A percentile compares a stretch with the other conserved stretches of the same genome.
Evolutionary conservation across 2,797 vertebrate species (phyloP).

Genomic region (Centroberyx gerrardi): DNA sequence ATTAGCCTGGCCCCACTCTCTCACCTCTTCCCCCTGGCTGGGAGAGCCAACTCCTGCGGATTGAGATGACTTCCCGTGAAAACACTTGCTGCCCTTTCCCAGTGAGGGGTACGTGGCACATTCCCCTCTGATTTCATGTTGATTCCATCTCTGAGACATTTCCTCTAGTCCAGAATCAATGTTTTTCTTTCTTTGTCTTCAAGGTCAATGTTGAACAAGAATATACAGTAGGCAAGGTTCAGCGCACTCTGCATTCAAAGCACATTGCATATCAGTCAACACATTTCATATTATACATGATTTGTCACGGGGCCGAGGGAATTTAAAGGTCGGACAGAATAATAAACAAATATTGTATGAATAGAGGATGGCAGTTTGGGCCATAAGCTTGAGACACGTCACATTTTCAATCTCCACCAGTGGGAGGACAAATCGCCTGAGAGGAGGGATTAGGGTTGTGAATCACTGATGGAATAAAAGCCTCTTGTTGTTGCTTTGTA

Average conservation of each 20-base stretch:
- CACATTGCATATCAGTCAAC: conserved; percentile 70
- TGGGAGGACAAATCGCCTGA: conserved; percentile 83
- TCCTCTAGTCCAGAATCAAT: conserved; percentile 26
- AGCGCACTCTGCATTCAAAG: conserved; percentile 57
- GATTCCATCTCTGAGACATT: conserved; percentile 24
- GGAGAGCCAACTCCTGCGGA: conserved; percentile 54
- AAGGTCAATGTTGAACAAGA: conserved; percentile 62
- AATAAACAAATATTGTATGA: conserved; percentile 78
- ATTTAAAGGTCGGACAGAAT: conserved; percentile 77
- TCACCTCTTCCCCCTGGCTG: conserved; percentile 50
- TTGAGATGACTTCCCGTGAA: conserved; percentile 21
- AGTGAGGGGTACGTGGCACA: conserved; percentile 10
- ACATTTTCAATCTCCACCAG: conserved; percentile 82
- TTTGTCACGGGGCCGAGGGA: conserved; percentile 72
- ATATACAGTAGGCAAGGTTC: conserved; percentile 47
- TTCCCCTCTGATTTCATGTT: conserved; percentile 13
- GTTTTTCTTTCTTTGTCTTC: conserved; percentile 53
- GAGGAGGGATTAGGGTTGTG: conserved; percentile 82
- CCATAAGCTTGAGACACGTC: conserved; percentile 76
- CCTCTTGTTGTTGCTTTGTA: conserved; percentile 83
- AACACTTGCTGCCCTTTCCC: conserved; percentile 15
- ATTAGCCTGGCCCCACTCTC: conserved; percentile 41
- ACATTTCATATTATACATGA: conserved; percentile 76
- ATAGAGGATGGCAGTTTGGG: conserved; percentile 70
- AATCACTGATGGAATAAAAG: conserved; percentile 83